phyloP scores from a whole-genome alignment of 1,140 invertebrate species.

The Scaptomyza montana region DNA sequence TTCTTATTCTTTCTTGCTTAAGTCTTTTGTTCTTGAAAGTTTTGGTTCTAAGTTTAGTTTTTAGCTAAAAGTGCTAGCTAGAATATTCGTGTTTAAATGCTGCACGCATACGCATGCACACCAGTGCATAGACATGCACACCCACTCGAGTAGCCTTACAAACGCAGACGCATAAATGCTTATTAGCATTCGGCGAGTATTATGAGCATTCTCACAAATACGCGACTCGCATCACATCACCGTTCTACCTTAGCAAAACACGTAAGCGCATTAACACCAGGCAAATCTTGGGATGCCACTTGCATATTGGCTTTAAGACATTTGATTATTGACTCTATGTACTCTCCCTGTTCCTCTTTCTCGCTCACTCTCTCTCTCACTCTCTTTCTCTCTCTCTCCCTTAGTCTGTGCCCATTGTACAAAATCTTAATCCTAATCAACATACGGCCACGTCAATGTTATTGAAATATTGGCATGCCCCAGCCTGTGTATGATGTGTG shows the following conservation, averaged over 20 bases:
- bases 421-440: constrained; percentile 12
- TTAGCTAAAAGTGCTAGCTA: constrained; percentile 26
- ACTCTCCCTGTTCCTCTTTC: neutral
- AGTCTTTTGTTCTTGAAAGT: too few species aligned
- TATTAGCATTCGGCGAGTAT: constrained; percentile 74
- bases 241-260: neutral
- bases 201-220: constrained; percentile 65
- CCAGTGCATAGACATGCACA: too few species aligned
- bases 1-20: too few species aligned
- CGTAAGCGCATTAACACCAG: constrained; percentile 37
- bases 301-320: constrained; percentile 40
- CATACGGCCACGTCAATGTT: constrained; percentile 10
- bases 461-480: constrained; percentile 28
- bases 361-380: too few species aligned
- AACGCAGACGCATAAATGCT: constrained; percentile 60
- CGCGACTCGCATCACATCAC: constrained; percentile 1
- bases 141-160: too few species aligned
- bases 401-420: neutral
- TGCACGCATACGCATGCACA: constrained; percentile 18
- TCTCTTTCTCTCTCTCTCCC: too few species aligned
- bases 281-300: constrained; percentile 22
- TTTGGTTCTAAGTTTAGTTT: neutral
- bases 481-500: neutral
- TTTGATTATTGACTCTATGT: constrained; percentile 35
- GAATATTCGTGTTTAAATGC: constrained; percentile 11